Evolutionary conservation across 2,113 vertebrate species (phyloP).

Genomic region (Calonectris borealis): DNA sequence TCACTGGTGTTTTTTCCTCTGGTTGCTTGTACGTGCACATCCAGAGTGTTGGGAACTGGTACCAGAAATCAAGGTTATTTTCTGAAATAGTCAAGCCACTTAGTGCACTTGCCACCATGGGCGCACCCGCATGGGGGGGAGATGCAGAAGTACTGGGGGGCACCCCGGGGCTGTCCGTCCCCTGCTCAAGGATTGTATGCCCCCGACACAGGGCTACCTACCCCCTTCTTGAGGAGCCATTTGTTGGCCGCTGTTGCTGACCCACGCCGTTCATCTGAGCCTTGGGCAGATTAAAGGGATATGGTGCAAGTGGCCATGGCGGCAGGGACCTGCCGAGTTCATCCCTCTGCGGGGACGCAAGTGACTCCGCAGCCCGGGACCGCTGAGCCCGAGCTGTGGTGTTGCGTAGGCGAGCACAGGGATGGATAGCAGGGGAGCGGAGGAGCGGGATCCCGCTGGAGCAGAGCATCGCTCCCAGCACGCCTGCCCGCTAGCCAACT

Average conservation of each 20-base stretch:
- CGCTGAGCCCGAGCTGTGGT: background rate
- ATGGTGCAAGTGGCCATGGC: background rate
- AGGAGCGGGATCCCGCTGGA: background rate
- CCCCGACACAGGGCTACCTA: background rate
- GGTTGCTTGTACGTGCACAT: background rate
- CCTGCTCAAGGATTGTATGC: fast-evolving
- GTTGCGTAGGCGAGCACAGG: background rate
- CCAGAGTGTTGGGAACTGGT: background rate
- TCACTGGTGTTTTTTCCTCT: background rate
- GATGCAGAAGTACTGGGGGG: background rate
- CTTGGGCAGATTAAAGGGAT: background rate
- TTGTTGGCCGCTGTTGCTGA: background rate
- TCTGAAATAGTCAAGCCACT: background rate
- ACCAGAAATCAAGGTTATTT: background rate
- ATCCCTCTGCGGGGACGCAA: background rate
- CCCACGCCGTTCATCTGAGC: background rate
- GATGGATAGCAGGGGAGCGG: background rate
- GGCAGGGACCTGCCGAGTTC: background rate
- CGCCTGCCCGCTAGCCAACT: fast-evolving
- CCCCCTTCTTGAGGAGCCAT: background rate
- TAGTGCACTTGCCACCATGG: background rate
- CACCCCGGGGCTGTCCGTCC: fast-evolving
- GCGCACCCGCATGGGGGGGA: fast-evolving
- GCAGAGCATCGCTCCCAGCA: background rate
- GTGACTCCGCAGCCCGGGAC: background rate